phyloP scores from a whole-genome alignment of 2,113 vertebrate genomes.

The Serinus canaria region DNA sequence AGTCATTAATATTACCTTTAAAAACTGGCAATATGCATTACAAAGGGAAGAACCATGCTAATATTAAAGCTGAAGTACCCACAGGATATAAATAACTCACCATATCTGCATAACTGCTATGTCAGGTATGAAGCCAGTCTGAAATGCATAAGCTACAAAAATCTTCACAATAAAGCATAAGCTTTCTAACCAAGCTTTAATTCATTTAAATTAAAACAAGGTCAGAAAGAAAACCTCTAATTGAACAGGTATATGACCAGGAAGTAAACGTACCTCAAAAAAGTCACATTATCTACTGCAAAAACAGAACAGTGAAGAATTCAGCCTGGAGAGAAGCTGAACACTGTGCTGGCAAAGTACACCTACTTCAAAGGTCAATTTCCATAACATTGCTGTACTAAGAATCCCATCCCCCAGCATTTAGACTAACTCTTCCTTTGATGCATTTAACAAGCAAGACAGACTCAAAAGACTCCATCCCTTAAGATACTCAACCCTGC shows the following conservation, averaged over 20 bases:
- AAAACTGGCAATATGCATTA: neutral
- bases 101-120: neutral
- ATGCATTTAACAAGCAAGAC: neutral
- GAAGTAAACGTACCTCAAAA: neutral
- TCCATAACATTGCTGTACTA: neutral
- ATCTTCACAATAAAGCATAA: neutral
- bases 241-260: neutral
- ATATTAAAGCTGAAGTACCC: neutral
- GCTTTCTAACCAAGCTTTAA: neutral
- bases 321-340: neutral
- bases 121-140: neutral
- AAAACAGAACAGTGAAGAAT: neutral
- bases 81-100: neutral
- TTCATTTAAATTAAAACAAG: neutral
- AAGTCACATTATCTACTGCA: neutral
- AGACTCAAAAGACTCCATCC: neutral
- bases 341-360: neutral
- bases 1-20: neutral
- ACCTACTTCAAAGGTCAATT: neutral
- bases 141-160: neutral
- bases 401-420: neutral
- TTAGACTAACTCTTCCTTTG: neutral
- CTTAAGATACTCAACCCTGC: neutral
- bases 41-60: neutral
- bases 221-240: neutral